Base-by-base conservation (phyloP, 1,140 invertebrate genomes). In the Popillia japonica region DNA sequence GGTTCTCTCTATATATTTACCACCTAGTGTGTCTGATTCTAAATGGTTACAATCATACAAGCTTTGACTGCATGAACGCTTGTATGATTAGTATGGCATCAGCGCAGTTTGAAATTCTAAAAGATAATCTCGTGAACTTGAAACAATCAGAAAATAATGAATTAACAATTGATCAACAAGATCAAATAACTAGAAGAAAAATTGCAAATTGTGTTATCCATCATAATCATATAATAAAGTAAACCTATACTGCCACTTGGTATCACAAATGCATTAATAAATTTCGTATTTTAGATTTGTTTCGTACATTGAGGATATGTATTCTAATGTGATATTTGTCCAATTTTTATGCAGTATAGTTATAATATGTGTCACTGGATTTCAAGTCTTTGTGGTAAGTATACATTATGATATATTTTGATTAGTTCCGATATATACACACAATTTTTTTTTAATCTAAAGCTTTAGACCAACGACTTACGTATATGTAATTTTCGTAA, bases 291-390 rank as follows among this genome's bases (percentile, higher is more conserved):
- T 77, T 59, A 81, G 82, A 10, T 82, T 81, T 72, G 74, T 78
- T 40, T 14, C 41, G 14, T 48, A 78, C 20, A 79, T 83, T 59
- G 80, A 83, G 78, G 48, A 74, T 2, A 82, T 74, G 14, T 81
- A 81, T 78, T 82, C 82, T 3, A 75, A 78, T 48, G 82, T 79
- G 14, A 82, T 82, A 22, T 81, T 83, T 34, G 55, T 83, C 7
- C 82, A 83, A 75, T 83, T 83, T 79, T 17, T 82, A n/a, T 82
- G 81, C 61, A 83, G 82, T 64, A 79, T 78, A 20, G 34, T 82
- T 11, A 78, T 83, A 2, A 83, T 83, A 10, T 83, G 82, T 40
- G 75, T 83, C 68, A 82, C 82, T 14, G 82, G 82, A 40, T 83
- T 83, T 79, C 80, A 82, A 78, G 77, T 83, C 73, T 48, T 82